Evolutionary conservation across 2,113 vertebrate species (phyloP).

Genomic region (Esox niger): DNA sequence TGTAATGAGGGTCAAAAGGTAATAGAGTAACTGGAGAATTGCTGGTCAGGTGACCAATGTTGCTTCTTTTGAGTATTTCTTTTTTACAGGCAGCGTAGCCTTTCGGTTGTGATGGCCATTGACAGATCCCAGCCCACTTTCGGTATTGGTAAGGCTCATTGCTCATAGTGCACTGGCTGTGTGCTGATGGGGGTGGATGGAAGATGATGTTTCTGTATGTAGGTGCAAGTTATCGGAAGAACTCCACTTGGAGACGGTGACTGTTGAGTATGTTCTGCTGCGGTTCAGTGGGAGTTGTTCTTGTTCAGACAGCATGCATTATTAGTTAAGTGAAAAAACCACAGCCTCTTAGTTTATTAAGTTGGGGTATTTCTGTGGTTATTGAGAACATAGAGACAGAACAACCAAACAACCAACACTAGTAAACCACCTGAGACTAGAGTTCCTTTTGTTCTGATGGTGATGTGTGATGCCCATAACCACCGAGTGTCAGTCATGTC

Average conservation of each 20-base stretch:
- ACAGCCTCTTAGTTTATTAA: neutral
- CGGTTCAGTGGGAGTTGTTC: slow-evolving; percentile 52
- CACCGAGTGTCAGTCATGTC: too few relatives aligned
- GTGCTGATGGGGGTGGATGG: slow-evolving; percentile 55
- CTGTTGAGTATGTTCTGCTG: slow-evolving; percentile 45
- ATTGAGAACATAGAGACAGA: neutral
- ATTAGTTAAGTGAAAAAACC: slow-evolving; percentile 31
- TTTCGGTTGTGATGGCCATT: slow-evolving; percentile 41
- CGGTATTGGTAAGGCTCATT: slow-evolving; percentile 59
- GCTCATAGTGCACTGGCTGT: slow-evolving; percentile 25
- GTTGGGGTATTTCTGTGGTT: slow-evolving; percentile 13
- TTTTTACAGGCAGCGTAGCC: slow-evolving; percentile 24
- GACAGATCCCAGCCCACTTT: slow-evolving; percentile 65
- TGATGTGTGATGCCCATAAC: too few relatives aligned
- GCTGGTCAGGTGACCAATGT: slow-evolving; percentile 35
- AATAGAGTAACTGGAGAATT: slow-evolving; percentile 18
- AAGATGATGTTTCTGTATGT: slow-evolving; percentile 29
- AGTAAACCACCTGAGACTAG: too few relatives aligned
- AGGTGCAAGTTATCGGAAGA: slow-evolving; percentile 63
- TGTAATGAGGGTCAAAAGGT: slow-evolving; percentile 44
- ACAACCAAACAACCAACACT: neutral
- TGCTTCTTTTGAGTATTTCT: slow-evolving; percentile 23
- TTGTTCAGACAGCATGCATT: slow-evolving; percentile 37
- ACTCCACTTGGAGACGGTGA: slow-evolving; percentile 44
- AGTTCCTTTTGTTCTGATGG: too few relatives aligned